These are phyloP conservation scores for Alcis repandata DNA, from an alignment of 2,888 invertebrate species.

Conservation along the genomic window DNA sequence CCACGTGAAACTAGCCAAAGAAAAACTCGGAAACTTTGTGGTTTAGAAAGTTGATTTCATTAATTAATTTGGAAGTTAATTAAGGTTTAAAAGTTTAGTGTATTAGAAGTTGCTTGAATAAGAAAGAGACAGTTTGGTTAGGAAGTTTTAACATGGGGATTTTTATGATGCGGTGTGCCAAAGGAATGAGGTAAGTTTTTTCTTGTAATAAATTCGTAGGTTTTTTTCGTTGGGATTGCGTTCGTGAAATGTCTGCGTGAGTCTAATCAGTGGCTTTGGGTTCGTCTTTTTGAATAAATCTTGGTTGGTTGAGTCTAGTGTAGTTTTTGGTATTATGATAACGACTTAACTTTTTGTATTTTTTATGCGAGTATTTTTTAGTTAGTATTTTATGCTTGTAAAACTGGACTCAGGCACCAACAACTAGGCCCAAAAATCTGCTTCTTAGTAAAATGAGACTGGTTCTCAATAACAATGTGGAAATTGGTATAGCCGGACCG, in stretches of 20 bases:
- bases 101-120: neutral
- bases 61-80: no score
- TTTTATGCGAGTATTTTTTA: neutral
- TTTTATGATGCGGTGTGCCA: constrained; percentile 20
- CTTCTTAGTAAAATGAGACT: no score
- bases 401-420: no score
- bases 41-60: neutral
- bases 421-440: no score
- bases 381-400: no score
- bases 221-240: constrained; percentile 12
- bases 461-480: no score
- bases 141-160: constrained; percentile 19
- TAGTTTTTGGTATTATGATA: no score
- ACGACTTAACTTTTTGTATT: no score
- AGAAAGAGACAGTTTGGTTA: neutral
- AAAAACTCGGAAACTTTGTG: neutral
- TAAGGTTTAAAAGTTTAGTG: neutral
- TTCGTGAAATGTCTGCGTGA: constrained; percentile 18
- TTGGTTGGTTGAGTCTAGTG: no score
- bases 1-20: constrained; percentile 34
- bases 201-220: constrained; percentile 4
- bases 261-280: constrained; percentile 3
- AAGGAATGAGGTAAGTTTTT: constrained; percentile 36
- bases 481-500: no score
- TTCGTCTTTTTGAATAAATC: neutral